Evolutionary conservation across 2,888 invertebrate species (phyloP).

Genomic region (Lamellibrachia columna): DNA sequence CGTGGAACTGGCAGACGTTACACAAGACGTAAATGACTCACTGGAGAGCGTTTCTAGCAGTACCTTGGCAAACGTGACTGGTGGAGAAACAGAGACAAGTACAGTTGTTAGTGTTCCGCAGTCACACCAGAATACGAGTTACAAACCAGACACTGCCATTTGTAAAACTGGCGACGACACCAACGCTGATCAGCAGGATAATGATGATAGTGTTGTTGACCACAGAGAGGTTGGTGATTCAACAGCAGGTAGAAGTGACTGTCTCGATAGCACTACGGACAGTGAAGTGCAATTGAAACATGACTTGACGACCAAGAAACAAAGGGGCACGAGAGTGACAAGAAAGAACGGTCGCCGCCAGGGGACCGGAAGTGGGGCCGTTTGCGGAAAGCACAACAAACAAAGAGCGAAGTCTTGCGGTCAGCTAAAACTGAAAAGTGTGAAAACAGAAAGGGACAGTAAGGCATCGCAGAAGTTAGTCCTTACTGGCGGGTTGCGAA

Average conservation of each 20-base stretch:
- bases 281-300: not conserved
- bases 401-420: not conserved
- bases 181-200: not conserved
- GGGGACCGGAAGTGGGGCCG: not conserved
- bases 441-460: not conserved
- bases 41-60: not conserved
- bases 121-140: not conserved
- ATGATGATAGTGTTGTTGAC: not conserved
- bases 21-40: not conserved
- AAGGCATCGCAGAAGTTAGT: not conserved
- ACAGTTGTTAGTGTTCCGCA: not conserved
- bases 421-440: not conserved
- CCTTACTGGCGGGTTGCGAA: not conserved
- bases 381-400: not conserved
- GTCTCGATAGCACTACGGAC: not conserved
- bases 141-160: not conserved
- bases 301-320: not conserved
- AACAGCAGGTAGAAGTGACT: not conserved
- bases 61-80: not conserved
- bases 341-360: not conserved
- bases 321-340: not conserved
- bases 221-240: not conserved
- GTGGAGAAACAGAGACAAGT: not conserved
- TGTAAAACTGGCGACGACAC: not conserved
- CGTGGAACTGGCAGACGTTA: not conserved